phyloP scores from a whole-genome alignment of 2,888 invertebrate species.

The Zhengitettix transpicula region DNA sequence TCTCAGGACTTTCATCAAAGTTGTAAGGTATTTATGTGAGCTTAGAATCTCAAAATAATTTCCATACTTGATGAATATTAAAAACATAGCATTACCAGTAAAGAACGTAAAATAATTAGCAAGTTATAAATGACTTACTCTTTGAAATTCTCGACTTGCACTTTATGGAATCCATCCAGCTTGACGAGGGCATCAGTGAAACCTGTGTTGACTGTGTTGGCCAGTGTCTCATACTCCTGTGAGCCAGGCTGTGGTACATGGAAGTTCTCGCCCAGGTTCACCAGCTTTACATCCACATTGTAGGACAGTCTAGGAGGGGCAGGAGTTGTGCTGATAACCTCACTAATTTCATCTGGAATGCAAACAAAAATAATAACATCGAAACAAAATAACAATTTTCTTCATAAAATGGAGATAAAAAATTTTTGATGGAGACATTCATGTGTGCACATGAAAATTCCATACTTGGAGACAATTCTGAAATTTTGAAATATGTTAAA shows the following conservation, averaged over 20 bases:
- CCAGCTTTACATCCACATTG: slow-evolving; percentile 53
- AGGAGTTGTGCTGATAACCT: slow-evolving; percentile 27
- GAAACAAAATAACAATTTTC: too few relatives aligned
- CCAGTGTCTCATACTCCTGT: slow-evolving; percentile 53
- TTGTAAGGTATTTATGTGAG: too few relatives aligned
- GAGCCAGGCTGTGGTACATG: slow-evolving; percentile 54
- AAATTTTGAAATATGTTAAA: too few relatives aligned
- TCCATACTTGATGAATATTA: too few relatives aligned
- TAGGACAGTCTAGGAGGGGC: slow-evolving; percentile 51
- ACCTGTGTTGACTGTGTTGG: slow-evolving; percentile 44
- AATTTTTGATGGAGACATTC: too few relatives aligned
- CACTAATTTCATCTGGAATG: slow-evolving; percentile 2
- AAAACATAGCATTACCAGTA: too few relatives aligned
- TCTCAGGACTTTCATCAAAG: too few relatives aligned
- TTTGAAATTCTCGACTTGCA: slow-evolving; percentile 52
- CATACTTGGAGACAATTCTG: too few relatives aligned
- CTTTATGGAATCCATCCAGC: slow-evolving; percentile 54
- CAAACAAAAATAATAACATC: not conserved
- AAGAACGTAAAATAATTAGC: too few relatives aligned
- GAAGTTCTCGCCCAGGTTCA: slow-evolving; percentile 62
- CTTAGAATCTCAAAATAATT: too few relatives aligned
- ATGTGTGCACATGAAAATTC: too few relatives aligned
- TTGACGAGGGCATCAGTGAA: slow-evolving; percentile 42
- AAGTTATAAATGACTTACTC: slow-evolving; percentile 21
- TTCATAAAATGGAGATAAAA: too few relatives aligned